A percentile compares a stretch with the other conserved stretches of the same genome.
phyloP scores from a whole-genome alignment of 2,113 vertebrate species.

The Rhizomys pruinosus region DNA sequence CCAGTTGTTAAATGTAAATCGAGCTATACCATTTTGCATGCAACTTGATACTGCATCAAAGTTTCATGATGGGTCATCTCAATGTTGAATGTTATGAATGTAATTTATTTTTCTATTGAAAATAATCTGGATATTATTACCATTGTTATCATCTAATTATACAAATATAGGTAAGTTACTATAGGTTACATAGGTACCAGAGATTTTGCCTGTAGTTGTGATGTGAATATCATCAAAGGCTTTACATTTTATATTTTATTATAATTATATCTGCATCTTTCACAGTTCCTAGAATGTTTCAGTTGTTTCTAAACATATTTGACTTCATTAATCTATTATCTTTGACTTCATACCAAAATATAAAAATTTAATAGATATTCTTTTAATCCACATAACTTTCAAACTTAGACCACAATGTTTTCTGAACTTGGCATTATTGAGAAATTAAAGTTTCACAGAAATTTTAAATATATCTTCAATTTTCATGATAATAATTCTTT shows the following conservation, averaged over 20 bases:
- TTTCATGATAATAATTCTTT: background rate
- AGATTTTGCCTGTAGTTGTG: background rate
- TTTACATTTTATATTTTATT: background rate
- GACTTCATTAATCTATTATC: background rate
- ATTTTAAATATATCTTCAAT: background rate
- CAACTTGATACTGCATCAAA: background rate
- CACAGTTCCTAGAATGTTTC: background rate
- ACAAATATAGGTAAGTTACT: background rate
- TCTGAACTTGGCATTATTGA: background rate
- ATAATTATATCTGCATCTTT: background rate
- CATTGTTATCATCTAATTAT: background rate
- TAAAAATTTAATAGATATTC: too few relatives aligned
- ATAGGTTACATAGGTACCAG: background rate
- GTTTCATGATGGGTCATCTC: background rate
- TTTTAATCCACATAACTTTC: too few relatives aligned
- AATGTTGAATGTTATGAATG: background rate
- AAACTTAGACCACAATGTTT: background rate
- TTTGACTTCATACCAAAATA: too few relatives aligned
- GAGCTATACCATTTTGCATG: background rate
- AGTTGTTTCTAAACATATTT: background rate
- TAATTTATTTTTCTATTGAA: background rate
- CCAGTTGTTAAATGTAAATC: background rate
- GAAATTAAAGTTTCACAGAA: background rate
- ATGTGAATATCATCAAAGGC: background rate
- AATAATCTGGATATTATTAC: too few relatives aligned